A percentile compares a stretch with the other conserved stretches of the same genome.
Evolutionary conservation across 1,140 invertebrate genomes (phyloP).

Genomic region (Drosophila pruinosa): DNA sequence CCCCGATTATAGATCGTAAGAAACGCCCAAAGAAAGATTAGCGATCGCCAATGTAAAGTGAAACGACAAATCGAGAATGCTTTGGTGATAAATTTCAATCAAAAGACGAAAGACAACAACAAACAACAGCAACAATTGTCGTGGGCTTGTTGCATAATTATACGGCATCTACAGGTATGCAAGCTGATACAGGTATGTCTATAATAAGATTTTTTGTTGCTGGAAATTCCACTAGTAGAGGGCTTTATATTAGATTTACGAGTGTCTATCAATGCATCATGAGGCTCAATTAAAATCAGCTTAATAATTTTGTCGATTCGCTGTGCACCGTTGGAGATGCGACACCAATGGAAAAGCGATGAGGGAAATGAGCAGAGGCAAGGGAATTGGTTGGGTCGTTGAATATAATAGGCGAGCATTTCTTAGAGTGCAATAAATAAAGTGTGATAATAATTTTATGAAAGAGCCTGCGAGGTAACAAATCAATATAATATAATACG

Average conservation of each 20-base stretch:
- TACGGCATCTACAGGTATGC: slow-evolving; percentile 22
- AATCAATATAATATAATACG: slow-evolving; percentile 68
- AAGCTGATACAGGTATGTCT: not conserved
- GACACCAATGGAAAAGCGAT: not conserved
- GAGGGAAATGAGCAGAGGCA: not conserved
- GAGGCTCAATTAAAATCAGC: slow-evolving; percentile 80
- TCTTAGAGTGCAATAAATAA: slow-evolving; percentile 42
- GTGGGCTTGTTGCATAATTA: slow-evolving; percentile 69
- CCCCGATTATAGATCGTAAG: slow-evolving; percentile 18
- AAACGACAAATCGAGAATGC: slow-evolving; percentile 55
- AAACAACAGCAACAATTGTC: slow-evolving; percentile 46
- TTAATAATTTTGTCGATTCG: slow-evolving; percentile 64
- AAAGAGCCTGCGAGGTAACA: slow-evolving; percentile 63
- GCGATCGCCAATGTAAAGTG: slow-evolving; percentile 34
- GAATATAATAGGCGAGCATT: slow-evolving; percentile 16
- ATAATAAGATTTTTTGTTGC: not conserved
- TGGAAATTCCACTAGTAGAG: slow-evolving; percentile 11
- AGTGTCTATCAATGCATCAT: slow-evolving; percentile 55
- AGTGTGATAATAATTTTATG: slow-evolving; percentile 82
- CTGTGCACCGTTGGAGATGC: slow-evolving; percentile 15
- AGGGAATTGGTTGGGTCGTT: too few relatives aligned
- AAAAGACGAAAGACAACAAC: slow-evolving; percentile 29
- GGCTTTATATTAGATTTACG: slow-evolving; percentile 77
- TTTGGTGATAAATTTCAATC: slow-evolving; percentile 74
- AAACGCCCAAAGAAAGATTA: slow-evolving; percentile 60